These are phyloP conservation scores for Maccullochella peelii DNA, from an alignment of 2,113 vertebrate genomes.

Conservation along the genomic window DNA sequence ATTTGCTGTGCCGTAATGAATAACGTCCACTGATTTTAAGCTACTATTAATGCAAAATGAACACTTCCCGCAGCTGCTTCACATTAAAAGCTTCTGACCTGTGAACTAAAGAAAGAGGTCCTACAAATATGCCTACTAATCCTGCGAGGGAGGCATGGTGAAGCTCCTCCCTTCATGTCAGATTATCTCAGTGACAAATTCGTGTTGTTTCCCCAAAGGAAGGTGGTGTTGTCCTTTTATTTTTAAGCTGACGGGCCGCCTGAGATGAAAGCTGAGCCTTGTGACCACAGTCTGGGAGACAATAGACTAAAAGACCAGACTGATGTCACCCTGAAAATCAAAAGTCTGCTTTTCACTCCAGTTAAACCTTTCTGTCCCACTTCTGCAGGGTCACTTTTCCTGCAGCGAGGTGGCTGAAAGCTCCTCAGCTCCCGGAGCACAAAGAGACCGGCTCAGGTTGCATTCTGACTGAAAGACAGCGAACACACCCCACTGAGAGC, in stretches of 20 bases:
- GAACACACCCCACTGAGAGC: not conserved
- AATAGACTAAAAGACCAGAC: slow-evolving; percentile 3
- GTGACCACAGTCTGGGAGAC: slow-evolving; percentile 4
- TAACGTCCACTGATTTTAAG: not conserved
- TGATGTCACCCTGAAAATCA: not conserved
- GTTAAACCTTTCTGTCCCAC: not conserved
- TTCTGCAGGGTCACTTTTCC: slow-evolving; percentile 12
- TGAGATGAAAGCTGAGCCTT: slow-evolving; percentile 12
- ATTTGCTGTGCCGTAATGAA: not conserved
- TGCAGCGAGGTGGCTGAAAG: not conserved
- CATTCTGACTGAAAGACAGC: slow-evolving; percentile 7
- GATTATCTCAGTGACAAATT: not conserved
- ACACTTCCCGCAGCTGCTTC: not conserved
- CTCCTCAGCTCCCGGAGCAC: not conserved
- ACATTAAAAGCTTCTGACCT: slow-evolving; percentile 1
- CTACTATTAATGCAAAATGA: not conserved
- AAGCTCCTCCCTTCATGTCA: not conserved
- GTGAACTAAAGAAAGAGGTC: too few species aligned
- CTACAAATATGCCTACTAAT: too few species aligned
- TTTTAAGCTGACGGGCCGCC: not conserved
- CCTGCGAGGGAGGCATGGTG: not conserved
- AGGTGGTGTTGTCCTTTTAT: not conserved
- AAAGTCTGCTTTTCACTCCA: not conserved
- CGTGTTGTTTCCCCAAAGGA: not conserved
- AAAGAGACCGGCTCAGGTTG: slow-evolving; percentile 43